A percentile compares a stretch with the other conserved stretches of the same genome.
These are phyloP conservation scores for Strix occidentalis DNA, from an alignment of 2,797 vertebrate genomes.

Conservation along the genomic window DNA sequence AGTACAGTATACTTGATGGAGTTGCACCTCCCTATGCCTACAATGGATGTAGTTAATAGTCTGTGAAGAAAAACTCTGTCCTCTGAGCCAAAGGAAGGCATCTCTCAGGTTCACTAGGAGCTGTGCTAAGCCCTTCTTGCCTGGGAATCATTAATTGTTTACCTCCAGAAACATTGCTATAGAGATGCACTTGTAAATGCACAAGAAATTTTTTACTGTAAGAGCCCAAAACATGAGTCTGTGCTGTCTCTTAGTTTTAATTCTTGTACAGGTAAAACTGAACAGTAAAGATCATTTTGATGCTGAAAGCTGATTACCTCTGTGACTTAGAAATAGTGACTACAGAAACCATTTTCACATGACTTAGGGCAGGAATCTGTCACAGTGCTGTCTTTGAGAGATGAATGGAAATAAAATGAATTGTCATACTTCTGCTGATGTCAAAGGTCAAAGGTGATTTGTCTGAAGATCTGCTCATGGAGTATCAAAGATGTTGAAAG, in stretches of 20 bases:
- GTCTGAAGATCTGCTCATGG: not conserved
- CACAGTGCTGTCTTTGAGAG: not conserved
- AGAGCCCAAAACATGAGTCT: not conserved
- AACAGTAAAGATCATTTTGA: not conserved
- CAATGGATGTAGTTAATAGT: not conserved
- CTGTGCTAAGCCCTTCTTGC: not conserved
- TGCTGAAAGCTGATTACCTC: not conserved
- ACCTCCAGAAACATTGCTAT: not conserved
- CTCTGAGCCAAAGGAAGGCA: not conserved
- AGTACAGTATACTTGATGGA: not conserved
- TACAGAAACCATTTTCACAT: not conserved
- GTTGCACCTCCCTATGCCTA: not conserved
- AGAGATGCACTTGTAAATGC: not conserved
- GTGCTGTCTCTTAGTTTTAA: accelerated
- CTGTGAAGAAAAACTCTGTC: not conserved
- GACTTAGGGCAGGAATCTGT: not conserved
- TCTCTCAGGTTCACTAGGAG: not conserved
- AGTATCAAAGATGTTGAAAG: not conserved
- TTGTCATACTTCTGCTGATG: not conserved
- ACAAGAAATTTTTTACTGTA: not conserved
- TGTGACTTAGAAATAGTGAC: not conserved
- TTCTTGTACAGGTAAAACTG: not conserved
- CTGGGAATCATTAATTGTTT: not conserved
- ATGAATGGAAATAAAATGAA: not conserved
- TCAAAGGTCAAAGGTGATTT: not conserved